Percentiles rank a stretch among this genome's conserved stretches.
Conservation (phyloP, 92 coral and sea anemone genomes). For the Micromussa lordhowensis region DNA sequence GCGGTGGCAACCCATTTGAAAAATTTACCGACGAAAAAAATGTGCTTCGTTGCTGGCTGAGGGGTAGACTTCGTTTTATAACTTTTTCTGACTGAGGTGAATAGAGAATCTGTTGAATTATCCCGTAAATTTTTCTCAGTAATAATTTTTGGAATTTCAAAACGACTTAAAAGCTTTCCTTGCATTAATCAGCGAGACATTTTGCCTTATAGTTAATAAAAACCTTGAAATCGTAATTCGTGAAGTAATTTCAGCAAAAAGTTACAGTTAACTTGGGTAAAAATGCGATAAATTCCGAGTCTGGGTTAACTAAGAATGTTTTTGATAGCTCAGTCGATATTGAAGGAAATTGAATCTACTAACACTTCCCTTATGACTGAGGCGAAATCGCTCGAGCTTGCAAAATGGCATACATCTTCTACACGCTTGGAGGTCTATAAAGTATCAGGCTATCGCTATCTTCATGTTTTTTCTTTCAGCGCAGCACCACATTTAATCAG, state of each 20-base stretch:
- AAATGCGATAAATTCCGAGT: not conserved
- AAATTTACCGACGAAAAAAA: not conserved
- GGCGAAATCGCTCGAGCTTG: not conserved
- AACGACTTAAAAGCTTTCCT: not conserved
- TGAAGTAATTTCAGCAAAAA: too few relatives aligned
- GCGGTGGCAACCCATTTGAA: not conserved
- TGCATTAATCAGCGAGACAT: not conserved
- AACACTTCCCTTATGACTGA: not conserved
- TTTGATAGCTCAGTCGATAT: not conserved
- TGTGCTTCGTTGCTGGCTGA: not conserved
- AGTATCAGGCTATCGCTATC: too few relatives aligned
- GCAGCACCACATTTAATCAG: not conserved
- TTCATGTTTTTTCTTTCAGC: not conserved
- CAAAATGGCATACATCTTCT: not conserved
- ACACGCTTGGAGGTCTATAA: not conserved
- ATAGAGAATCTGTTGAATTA: not conserved
- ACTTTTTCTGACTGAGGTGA: not conserved
- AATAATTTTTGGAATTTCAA: not conserved
- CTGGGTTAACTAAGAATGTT: not conserved
- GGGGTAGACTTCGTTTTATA: not conserved
- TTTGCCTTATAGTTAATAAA: not conserved
- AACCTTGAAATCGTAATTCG: too few relatives aligned
- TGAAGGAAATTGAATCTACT: not conserved
- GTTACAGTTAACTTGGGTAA: not conserved
- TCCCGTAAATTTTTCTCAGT: not conserved